These are phyloP conservation scores for Agrypnus murinus DNA, from an alignment of 2,888 invertebrate genomes.

Conservation along the genomic window DNA sequence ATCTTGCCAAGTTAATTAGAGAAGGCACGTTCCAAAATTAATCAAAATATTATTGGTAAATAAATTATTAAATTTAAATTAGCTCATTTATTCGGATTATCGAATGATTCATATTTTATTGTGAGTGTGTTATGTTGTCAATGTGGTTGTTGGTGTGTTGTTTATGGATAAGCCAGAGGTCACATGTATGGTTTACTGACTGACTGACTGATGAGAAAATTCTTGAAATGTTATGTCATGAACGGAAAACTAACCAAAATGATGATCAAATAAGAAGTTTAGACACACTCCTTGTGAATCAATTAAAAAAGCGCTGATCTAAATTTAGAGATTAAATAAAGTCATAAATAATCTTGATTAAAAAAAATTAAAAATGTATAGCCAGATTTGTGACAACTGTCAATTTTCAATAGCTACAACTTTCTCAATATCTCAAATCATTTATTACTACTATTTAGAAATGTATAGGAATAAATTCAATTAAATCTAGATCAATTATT, in stretches of 20 bases:
- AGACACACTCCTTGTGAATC: too few relatives aligned
- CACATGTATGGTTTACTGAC: constrained; percentile 16
- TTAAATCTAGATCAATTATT: constrained; percentile 25
- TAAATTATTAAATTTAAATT: too few relatives aligned
- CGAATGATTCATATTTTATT: constrained; percentile 25
- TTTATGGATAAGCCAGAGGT: constrained; percentile 22
- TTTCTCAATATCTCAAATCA: too few relatives aligned
- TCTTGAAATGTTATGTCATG: constrained; percentile 24
- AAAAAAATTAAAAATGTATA: neutral
- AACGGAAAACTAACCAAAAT: too few relatives aligned
- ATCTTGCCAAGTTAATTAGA: constrained; percentile 27
- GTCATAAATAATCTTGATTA: constrained; percentile 12
- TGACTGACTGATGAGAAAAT: constrained; percentile 16
- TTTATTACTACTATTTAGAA: constrained; percentile 15
- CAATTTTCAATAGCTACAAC: constrained; percentile 5
- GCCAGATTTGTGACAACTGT: constrained; percentile 22
- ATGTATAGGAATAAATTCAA: constrained; percentile 14
- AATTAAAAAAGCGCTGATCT: neutral
- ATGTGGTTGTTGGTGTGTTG: too few relatives aligned
- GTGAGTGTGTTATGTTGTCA: too few relatives aligned
- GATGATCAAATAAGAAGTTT: too few relatives aligned
- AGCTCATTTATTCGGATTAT: too few relatives aligned
- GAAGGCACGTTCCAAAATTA: neutral
- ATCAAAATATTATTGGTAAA: too few relatives aligned
- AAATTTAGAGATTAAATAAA: constrained; percentile 2